phyloP scores from a whole-genome alignment of 2,797 vertebrate species.

The Rhinophrynus dorsalis region DNA sequence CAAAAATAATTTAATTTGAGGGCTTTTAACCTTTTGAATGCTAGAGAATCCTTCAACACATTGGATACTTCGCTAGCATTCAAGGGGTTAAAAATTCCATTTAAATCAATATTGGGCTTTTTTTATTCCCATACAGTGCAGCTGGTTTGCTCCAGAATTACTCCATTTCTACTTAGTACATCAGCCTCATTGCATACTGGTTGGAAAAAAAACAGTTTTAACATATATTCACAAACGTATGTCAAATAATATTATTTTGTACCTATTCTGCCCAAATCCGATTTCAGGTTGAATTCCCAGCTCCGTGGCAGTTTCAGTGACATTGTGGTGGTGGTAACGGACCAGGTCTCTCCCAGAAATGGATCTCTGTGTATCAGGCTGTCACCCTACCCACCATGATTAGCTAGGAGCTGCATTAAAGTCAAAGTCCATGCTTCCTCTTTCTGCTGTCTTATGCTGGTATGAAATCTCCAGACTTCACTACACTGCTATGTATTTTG shows the following conservation, averaged over 20 bases:
- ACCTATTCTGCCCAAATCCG: slow-evolving; percentile 87
- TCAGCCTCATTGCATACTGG: no score
- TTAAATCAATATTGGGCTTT: no score
- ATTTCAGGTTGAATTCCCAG: slow-evolving; percentile 92
- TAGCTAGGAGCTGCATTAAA: not conserved
- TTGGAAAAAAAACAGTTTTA: no score
- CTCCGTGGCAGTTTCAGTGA: slow-evolving; percentile 90
- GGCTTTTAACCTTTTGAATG: no score
- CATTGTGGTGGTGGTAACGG: slow-evolving; percentile 70
- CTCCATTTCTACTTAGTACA: no score
- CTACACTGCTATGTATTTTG: not conserved
- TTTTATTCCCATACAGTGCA: no score
- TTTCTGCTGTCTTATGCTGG: slow-evolving; percentile 1
- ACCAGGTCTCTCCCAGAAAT: not conserved
- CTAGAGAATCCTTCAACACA: no score
- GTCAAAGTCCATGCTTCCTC: slow-evolving; percentile 2
- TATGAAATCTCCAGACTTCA: not conserved
- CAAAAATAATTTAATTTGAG: no score
- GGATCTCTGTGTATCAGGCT: slow-evolving; percentile 9
- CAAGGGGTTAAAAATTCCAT: no score
- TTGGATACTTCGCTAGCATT: no score
- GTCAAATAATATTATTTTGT: slow-evolving; percentile 49
- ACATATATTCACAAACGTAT: no score
- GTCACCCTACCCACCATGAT: slow-evolving; percentile 17
- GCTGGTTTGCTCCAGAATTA: no score